phyloP scores from a whole-genome alignment of 2,888 invertebrate genomes.

The Pseudanteris insignis region DNA sequence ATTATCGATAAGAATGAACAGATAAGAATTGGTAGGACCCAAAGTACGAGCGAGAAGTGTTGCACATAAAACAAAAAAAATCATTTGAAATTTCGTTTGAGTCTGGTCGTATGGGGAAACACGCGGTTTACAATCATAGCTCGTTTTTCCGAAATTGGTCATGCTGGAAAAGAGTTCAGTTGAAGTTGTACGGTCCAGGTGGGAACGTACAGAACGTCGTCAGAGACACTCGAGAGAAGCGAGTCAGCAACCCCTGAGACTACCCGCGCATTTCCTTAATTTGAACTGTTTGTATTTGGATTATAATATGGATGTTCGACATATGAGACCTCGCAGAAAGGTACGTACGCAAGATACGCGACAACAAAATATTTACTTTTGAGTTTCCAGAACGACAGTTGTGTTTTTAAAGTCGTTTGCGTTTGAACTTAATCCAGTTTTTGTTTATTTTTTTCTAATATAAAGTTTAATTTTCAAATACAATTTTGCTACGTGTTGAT shows the following conservation, averaged over 20 bases:
- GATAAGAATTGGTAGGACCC: not conserved
- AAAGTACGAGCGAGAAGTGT: not conserved
- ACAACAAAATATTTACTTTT: no score
- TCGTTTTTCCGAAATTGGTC: not conserved
- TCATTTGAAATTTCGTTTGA: not conserved
- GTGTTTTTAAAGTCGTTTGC: no score
- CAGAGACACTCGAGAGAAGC: conserved; percentile 57
- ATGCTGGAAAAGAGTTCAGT: conserved; percentile 57
- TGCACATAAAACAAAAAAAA: conserved; percentile 1
- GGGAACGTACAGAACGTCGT: conserved; percentile 56
- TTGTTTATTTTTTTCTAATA: no score
- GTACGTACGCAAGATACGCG: no score
- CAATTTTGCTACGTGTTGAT: no score
- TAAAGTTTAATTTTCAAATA: no score
- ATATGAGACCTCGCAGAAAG: conserved; percentile 48
- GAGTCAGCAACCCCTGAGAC: conserved; percentile 57
- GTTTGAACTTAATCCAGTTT: no score
- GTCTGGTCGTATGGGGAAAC: not conserved
- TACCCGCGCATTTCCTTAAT: conserved; percentile 54
- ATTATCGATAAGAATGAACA: not conserved
- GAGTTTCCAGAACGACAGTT: no score
- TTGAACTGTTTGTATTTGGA: conserved; percentile 56
- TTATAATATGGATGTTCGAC: conserved; percentile 55
- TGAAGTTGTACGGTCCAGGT: conserved; percentile 56
- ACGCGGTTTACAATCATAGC: not conserved